phyloP scores from a whole-genome alignment of 1,140 invertebrate species.

The Drosophila pseudoananassae region DNA sequence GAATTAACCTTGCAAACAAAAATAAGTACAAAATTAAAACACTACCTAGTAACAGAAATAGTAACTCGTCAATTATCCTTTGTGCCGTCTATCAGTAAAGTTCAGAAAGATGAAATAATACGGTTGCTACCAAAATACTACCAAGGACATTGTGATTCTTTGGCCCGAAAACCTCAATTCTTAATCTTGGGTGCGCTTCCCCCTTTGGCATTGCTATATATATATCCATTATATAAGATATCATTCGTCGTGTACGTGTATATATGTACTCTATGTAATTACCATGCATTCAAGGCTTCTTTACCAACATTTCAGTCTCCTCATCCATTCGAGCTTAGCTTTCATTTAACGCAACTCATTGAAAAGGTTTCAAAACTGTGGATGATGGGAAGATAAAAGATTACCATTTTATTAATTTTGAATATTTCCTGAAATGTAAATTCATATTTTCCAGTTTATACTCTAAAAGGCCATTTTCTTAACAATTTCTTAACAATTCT shows the following conservation, averaged over 20 bases:
- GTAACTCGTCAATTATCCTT: conserved; percentile 29
- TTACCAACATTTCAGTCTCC: conserved; percentile 22
- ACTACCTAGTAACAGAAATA: conserved; percentile 26
- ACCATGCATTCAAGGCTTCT: conserved; percentile 58
- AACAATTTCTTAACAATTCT: not conserved
- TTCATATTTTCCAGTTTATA: not conserved
- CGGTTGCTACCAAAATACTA: conserved; percentile 2
- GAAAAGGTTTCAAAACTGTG: not conserved
- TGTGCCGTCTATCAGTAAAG: conserved; percentile 37
- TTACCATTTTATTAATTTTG: not conserved
- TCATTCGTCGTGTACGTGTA: conserved; percentile 65
- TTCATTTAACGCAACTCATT: conserved; percentile 62
- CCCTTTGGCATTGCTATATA: conserved; percentile 37
- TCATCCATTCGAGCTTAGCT: conserved; percentile 57
- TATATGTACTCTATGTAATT: conserved; percentile 81
- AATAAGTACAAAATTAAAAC: not conserved
- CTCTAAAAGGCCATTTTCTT: not conserved
- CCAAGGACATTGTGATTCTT: conserved; percentile 16
- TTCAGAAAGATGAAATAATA: not conserved
- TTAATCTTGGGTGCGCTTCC: conserved; percentile 41
- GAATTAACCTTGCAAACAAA: conserved; percentile 23
- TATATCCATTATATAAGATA: conserved; percentile 34
- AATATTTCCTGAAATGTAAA: too few relatives aligned
- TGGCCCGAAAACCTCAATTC: conserved; percentile 11
- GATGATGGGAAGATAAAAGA: not conserved